Conservation (phyloP, 2,797 vertebrate genomes). For the Chelmon rostratus region DNA sequence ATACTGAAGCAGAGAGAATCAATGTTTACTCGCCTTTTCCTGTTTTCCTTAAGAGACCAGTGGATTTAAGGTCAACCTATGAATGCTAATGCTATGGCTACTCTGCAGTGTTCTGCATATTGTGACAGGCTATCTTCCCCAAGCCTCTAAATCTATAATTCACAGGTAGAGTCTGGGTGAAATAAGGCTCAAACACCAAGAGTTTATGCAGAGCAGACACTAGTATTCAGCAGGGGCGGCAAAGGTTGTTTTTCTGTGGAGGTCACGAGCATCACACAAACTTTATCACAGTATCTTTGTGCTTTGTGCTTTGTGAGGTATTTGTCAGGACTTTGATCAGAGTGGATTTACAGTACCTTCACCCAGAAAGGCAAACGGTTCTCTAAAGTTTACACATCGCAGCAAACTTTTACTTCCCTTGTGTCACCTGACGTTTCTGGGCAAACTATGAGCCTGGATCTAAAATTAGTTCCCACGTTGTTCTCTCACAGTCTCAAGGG, state of each 20-base stretch:
- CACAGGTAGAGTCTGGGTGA: constrained; percentile 33
- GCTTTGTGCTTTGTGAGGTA: constrained; percentile 30
- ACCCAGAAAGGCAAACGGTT: constrained; percentile 11
- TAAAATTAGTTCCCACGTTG: constrained; percentile 51
- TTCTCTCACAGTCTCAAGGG: constrained; percentile 40
- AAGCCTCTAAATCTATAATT: constrained; percentile 69
- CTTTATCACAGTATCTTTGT: constrained; percentile 20
- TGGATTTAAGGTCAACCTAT: constrained; percentile 18
- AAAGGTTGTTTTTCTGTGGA: neutral
- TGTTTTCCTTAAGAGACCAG: constrained; percentile 22
- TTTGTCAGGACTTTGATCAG: constrained; percentile 43
- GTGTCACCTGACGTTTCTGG: constrained; percentile 55
- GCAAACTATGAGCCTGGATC: constrained; percentile 37
- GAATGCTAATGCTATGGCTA: constrained; percentile 45
- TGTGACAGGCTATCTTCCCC: constrained; percentile 40
- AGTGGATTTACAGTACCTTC: neutral
- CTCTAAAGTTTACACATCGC: constrained; percentile 33
- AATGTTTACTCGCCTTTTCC: constrained; percentile 10
- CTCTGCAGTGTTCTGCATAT: constrained; percentile 47
- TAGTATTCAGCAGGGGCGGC: constrained; percentile 35
- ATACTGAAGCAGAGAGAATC: neutral
- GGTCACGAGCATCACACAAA: constrained; percentile 19
- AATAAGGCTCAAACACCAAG: constrained; percentile 43
- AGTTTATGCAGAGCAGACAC: constrained; percentile 40
- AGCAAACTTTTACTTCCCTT: constrained; percentile 32